Conservation (phyloP, 1,140 invertebrate genomes). For the Heliconius eleuchia region DNA sequence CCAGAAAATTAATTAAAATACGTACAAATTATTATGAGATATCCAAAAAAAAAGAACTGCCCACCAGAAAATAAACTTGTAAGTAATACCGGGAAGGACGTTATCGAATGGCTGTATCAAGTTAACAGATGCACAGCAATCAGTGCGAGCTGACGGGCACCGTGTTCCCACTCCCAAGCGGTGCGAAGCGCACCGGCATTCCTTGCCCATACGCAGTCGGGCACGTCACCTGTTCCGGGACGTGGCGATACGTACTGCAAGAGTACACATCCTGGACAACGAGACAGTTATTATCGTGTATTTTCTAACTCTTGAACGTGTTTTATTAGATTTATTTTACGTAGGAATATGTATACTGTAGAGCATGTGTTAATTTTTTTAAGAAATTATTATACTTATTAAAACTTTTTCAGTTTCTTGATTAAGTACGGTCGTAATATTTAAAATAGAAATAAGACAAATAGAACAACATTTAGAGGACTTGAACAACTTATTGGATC, state of each 20-base stretch:
- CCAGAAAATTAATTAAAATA: background rate
- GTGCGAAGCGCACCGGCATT: slow-evolving; percentile 54
- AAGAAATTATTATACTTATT: too few species aligned
- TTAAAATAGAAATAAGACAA: too few species aligned
- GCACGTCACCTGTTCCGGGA: slow-evolving; percentile 69
- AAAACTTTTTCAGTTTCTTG: too few species aligned
- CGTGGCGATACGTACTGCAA: slow-evolving; percentile 52
- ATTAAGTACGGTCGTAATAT: too few species aligned
- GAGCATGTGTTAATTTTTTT: background rate
- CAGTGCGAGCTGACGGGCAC: slow-evolving; percentile 43
- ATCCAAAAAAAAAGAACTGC: background rate
- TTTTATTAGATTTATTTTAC: slow-evolving; percentile 51
- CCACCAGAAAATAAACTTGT: slow-evolving; percentile 26
- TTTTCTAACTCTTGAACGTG: slow-evolving; percentile 57
- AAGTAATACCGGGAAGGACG: slow-evolving; percentile 53
- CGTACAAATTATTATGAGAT: background rate
- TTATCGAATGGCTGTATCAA: slow-evolving; percentile 53
- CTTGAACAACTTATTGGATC: background rate
- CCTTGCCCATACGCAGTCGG: slow-evolving; percentile 69
- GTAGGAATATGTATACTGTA: background rate
- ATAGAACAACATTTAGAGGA: too few species aligned
- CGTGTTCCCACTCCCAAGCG: slow-evolving; percentile 73
- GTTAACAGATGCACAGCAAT: slow-evolving; percentile 56
- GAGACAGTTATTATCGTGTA: slow-evolving; percentile 58
- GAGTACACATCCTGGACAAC: slow-evolving; percentile 66